Percentiles rank a stretch among this genome's conserved stretches.
Conservation (phyloP, 2,888 invertebrate genomes). For the Folsomia candida region DNA sequence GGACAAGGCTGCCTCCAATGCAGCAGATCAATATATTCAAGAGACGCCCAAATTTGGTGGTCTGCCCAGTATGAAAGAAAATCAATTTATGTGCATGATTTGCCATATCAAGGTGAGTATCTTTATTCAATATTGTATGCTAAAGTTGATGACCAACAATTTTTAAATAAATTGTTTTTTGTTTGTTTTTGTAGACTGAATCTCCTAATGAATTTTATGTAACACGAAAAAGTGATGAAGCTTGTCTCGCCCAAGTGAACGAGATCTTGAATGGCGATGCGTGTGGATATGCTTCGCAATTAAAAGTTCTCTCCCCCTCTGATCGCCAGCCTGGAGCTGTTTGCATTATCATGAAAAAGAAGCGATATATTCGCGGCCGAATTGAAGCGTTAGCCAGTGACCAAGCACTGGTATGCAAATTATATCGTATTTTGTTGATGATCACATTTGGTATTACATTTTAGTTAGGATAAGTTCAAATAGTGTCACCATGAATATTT, state of each 20-base stretch:
- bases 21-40: constrained; percentile 48
- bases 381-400: constrained; percentile 29
- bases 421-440: too few species aligned
- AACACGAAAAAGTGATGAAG: constrained; percentile 11
- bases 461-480: too few species aligned
- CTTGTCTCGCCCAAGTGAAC: background rate
- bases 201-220: constrained; percentile 38
- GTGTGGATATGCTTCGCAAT: background rate
- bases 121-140: too few species aligned
- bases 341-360: constrained; percentile 20
- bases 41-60: constrained; percentile 53
- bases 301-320: background rate
- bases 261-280: background rate
- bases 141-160: too few species aligned
- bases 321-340: constrained; percentile 26
- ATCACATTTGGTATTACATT: background rate
- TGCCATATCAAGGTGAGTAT: constrained; percentile 58
- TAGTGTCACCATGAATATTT: too few species aligned
- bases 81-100: constrained; percentile 60
- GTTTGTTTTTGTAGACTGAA: constrained; percentile 20
- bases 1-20: too few species aligned
- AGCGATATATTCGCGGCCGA: constrained; percentile 26
- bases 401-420: constrained; percentile 16
- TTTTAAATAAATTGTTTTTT: background rate
- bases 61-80: constrained; percentile 63